Evolutionary conservation across 37 sponge, comb jelly and placozoan species (phyloP), one percentile per base, ranked within the genome.

Genomic region (Axinella damicornis): DNA sequence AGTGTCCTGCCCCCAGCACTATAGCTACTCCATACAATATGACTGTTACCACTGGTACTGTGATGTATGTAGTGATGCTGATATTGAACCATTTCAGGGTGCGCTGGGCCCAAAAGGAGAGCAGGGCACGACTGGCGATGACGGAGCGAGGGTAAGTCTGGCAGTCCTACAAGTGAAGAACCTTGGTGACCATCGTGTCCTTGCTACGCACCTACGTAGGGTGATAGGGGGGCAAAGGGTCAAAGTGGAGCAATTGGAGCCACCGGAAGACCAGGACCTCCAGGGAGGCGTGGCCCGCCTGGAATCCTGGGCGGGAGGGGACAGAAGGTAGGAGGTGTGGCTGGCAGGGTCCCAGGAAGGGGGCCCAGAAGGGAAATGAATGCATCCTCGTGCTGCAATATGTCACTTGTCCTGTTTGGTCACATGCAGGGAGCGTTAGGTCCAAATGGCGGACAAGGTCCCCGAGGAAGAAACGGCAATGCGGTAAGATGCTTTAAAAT

Each of bases 391-490:
- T n/a, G n/a, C n/a, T n/a, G n/a, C n/a, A n/a, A n/a, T n/a, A n/a
- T n/a, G n/a, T 38, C 16, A 25, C 56, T 15, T 25, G 27, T 25
- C 19, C 14, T 25, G 2, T 25, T 20, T 40, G 5, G 2, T 40
- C 32, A 12, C 39, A 24, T 63, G 27, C 69, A 85, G 86, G 86
- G 86, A 20, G 32, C 36, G 28, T 0, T 33, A 15, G 86, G 86
- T 17, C 15, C 71, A 69, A 14, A 41, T 71, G 87, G 87, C 31
- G 80, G 66, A 25, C 63, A 41, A 30, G 87, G 87, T 21, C 36
- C 65, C n/a, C 41, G 73, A 24, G 87, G 87, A 27, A 22, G 73
- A 25, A 68, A 70, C 73, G 87, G 87, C 52, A 31, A 79, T 61
- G 56, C 74, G 31, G 87, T 78, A 41, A 69, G 71, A 61, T 11